phyloP scores from a whole-genome alignment of 1,140 invertebrate species.

The Charaxes varanes region DNA sequence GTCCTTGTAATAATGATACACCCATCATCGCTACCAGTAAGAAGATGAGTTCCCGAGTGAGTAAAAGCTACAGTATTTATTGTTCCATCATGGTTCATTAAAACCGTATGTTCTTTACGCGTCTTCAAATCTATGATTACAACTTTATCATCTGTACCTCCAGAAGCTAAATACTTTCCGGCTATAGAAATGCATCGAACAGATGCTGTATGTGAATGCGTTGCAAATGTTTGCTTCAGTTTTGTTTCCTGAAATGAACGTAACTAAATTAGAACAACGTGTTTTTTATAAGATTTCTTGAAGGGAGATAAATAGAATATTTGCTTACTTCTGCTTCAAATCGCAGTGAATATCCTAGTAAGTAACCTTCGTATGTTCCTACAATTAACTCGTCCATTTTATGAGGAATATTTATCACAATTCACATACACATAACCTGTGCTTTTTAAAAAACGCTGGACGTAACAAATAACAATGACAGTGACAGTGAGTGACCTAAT shows the following conservation, averaged over 20 bases:
- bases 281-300: background rate
- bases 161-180: constrained; percentile 88
- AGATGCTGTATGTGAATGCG: constrained; percentile 88
- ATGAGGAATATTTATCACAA: background rate
- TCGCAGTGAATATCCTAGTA: constrained; percentile 56
- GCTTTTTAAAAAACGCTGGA: background rate
- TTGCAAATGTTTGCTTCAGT: constrained; percentile 87
- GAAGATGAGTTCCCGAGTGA: constrained; percentile 82
- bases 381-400: constrained; percentile 60
- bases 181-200: constrained; percentile 82
- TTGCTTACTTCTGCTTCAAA: constrained; percentile 45
- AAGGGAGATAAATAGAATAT: background rate
- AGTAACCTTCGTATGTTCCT: constrained; percentile 66
- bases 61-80: constrained; percentile 86
- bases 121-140: constrained; percentile 88
- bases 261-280: too few relatives aligned
- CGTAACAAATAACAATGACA: background rate
- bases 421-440: background rate
- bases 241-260: constrained; percentile 56
- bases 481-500: constrained; percentile 19
- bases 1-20: constrained; percentile 86
- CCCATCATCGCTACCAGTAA: constrained; percentile 90
- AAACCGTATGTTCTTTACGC: constrained; percentile 83
- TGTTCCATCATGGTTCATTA: constrained; percentile 89
- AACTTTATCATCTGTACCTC: constrained; percentile 92